Conservation (phyloP, 2,797 vertebrate species). For the Oreochromis mossambicus region DNA sequence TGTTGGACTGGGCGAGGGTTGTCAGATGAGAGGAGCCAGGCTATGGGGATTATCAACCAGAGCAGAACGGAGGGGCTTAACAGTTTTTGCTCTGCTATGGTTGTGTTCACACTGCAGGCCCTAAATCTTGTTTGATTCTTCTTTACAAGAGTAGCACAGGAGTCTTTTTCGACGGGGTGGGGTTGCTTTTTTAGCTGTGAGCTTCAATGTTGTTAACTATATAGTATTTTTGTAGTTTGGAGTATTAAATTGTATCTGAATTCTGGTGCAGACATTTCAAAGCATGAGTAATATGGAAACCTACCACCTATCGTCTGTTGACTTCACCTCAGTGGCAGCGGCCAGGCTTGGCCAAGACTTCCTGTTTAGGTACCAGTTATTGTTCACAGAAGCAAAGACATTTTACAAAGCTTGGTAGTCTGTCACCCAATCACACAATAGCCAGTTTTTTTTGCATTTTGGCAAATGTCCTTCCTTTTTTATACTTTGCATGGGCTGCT, state of each 20-base stretch:
- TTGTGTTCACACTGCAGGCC: not conserved
- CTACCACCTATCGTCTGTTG: not conserved
- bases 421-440: not conserved
- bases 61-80: conserved; percentile 7
- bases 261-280: not conserved
- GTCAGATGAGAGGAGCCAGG: conserved; percentile 11
- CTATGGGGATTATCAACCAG: conserved; percentile 14
- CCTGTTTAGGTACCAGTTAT: not conserved
- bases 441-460: not conserved
- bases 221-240: not conserved
- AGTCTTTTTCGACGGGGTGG: not conserved
- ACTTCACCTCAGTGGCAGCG: not conserved
- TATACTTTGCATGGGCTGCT: not conserved
- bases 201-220: not conserved
- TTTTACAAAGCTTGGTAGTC: not conserved
- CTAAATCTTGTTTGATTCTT: not conserved
- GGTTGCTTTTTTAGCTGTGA: not conserved
- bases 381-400: not conserved
- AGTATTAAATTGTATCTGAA: not conserved
- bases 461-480: not conserved
- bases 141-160: not conserved
- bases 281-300: not conserved
- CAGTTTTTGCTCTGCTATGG: not conserved
- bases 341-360: not conserved
- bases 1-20: not conserved